Evolutionary conservation across 35 echinoderm and acorn worm species (phyloP).

Genomic region (Heliocidaris tuberculata): DNA sequence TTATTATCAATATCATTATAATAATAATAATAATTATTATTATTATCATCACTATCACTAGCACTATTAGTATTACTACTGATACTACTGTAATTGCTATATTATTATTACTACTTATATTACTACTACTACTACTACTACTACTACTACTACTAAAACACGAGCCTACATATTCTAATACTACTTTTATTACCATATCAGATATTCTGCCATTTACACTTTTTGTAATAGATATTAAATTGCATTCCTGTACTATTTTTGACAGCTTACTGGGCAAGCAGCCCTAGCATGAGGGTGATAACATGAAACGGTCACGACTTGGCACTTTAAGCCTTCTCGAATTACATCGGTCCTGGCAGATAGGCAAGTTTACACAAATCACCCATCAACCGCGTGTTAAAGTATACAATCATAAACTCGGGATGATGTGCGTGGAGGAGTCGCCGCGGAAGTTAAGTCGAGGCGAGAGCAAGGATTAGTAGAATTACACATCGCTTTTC

Average conservation of each 20-base stretch:
- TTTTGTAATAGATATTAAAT: background rate
- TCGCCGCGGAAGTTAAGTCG: background rate
- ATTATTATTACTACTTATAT: too few species aligned
- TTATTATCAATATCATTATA: too few species aligned
- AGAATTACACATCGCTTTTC: background rate
- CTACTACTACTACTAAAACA: too few species aligned
- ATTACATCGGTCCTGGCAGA: background rate
- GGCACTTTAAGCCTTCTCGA: background rate
- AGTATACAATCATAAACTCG: background rate
- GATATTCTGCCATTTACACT: background rate
- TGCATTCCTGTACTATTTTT: background rate
- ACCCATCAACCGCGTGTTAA: constrained; percentile 9
- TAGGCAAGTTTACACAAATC: constrained; percentile 10
- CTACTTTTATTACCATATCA: background rate
- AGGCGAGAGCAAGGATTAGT: background rate
- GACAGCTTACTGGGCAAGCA: background rate
- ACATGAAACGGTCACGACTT: background rate
- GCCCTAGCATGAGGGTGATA: background rate
- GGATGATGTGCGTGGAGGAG: background rate
- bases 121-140: too few species aligned
- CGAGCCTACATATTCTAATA: background rate
- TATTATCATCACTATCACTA: background rate
- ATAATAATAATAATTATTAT: too few species aligned
- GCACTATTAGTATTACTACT: background rate
- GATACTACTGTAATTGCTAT: too few species aligned